Evolutionary conservation across 2,113 vertebrate species (phyloP).

Genomic region (Lagenorhynchus albirostris): DNA sequence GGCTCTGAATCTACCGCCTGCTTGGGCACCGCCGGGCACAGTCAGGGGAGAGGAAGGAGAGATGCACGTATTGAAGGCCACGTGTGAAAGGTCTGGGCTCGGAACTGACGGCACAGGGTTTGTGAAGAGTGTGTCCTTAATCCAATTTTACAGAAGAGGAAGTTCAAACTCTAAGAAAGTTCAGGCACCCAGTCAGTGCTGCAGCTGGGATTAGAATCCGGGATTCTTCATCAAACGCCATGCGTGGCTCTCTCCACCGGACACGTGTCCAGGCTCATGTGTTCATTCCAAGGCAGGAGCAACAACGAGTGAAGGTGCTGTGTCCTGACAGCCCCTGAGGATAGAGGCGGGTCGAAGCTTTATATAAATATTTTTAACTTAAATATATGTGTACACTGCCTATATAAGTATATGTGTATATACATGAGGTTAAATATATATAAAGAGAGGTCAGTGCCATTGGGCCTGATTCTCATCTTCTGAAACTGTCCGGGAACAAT

Average conservation of each 20-base stretch:
- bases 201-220: background rate
- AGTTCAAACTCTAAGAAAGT: background rate
- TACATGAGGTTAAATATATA: background rate
- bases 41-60: fast-evolving
- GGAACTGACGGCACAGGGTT: fast-evolving
- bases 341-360: fast-evolving
- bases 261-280: fast-evolving
- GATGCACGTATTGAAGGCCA: fast-evolving
- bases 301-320: fast-evolving
- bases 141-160: background rate
- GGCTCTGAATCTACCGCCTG: background rate
- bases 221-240: fast-evolving
- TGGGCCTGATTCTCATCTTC: background rate
- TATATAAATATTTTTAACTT: background rate
- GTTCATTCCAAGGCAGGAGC: background rate
- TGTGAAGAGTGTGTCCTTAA: fast-evolving
- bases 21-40: fast-evolving
- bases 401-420: background rate
- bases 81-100: fast-evolving
- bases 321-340: fast-evolving
- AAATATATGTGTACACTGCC: background rate
- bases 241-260: fast-evolving
- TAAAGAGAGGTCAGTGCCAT: background rate
- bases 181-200: fast-evolving
- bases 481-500: background rate